Evolutionary conservation across 2,888 invertebrate genomes (phyloP), one percentile per base, ranked within the genome.

Genomic region (Unio delphinus): DNA sequence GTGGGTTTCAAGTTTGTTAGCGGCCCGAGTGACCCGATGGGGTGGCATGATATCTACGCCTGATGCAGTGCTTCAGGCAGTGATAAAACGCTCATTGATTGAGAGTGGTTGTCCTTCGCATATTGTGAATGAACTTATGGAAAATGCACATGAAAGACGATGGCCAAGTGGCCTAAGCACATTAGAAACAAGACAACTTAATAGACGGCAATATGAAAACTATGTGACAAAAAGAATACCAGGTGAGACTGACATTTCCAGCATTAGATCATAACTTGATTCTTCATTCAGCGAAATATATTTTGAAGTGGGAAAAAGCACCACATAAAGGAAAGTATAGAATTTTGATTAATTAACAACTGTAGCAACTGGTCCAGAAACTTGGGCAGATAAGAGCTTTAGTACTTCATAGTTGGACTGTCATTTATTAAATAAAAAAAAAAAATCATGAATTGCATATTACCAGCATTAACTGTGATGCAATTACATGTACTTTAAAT

Each of bases 1-100:
- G 69, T 90, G 90, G 90, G 84, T 87, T 34, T 74, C 75, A 45
- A 84, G 83, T 60, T 75, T 90, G 54, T 85, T 85, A 67, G 79
- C 87, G 23, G 89, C 90, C 28, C 92, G 97, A 72, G 98, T 98
- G 61, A 97, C 97, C 1, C 93, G 98, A 70, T 98, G 98, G 98
- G 98, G 98, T 68, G 98, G 98, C 69, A 97, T 98, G 97, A 98
- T 98, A 86, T 97, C 97, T 54, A 98, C 98, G 18, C 98, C 98
- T 0, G 98, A 98, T 89, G 96, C 96, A 90, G 94, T 96, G 67
- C 91, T 97, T 65, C 92, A 98, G 95, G 94, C 95, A 87, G 96
- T 97, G 94, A 97, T 98, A 80, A 96, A 96, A 88, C 92, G 97
- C 83, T 95, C 97, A 26, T 91, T 98, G 72, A 95, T 95, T 17